Percentiles rank a stretch among this genome's conserved stretches.
Conservation (phyloP, 2,113 vertebrate genomes). For the Terrapene triunguis region DNA sequence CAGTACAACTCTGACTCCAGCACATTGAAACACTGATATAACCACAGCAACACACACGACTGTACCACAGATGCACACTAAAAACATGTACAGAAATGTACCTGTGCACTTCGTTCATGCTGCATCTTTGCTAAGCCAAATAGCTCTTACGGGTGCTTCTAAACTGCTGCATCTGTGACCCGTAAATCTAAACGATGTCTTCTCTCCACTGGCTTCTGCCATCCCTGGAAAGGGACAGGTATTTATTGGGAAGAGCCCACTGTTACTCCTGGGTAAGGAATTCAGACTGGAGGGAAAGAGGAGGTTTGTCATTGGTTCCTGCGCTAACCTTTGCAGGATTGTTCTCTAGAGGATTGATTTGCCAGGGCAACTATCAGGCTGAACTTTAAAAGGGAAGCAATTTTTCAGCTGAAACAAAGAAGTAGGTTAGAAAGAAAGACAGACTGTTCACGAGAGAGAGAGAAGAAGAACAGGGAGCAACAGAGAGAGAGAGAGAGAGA, state of each 20-base stretch:
- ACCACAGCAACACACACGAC: background rate
- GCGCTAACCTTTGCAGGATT: constrained; percentile 34
- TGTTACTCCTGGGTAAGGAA: background rate
- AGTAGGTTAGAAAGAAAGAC: constrained; percentile 50
- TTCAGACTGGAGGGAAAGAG: background rate
- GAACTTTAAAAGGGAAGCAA: constrained; percentile 76
- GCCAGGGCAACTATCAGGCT: constrained; percentile 65
- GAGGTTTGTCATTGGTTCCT: constrained; percentile 44
- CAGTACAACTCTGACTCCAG: background rate
- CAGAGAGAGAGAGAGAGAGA: no score
- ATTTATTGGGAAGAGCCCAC: constrained; percentile 9
- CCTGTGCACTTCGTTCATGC: background rate
- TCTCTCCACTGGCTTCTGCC: background rate
- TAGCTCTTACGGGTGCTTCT: background rate
- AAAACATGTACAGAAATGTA: background rate
- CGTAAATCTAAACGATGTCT: background rate
- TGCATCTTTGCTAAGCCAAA: background rate
- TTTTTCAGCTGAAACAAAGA: constrained; percentile 77
- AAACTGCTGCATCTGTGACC: background rate
- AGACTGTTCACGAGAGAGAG: background rate
- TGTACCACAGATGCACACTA: background rate
- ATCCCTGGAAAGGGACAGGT: background rate
- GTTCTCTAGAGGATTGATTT: constrained; percentile 68
- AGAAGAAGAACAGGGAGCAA: background rate
- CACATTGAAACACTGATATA: background rate